Conservation (phyloP, 1,140 invertebrate genomes). For the Asobara japonica region DNA sequence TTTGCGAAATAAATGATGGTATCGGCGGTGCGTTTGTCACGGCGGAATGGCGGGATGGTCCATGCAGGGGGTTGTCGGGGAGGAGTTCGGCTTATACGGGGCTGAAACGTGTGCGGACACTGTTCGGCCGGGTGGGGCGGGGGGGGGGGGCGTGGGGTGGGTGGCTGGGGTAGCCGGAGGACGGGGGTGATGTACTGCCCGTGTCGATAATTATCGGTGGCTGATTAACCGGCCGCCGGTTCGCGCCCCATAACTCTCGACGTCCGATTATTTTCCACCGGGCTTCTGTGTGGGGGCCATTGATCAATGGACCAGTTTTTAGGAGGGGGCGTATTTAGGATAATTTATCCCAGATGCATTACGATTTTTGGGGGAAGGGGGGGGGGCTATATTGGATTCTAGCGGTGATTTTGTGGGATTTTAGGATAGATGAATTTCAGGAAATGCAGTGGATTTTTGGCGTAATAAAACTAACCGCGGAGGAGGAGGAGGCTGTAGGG, state of each 20-base stretch:
- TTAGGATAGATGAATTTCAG: too few species aligned
- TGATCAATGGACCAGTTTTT: not conserved
- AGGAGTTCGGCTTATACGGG: not conserved
- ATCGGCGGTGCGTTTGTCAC: slow-evolving; percentile 67
- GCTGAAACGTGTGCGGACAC: slow-evolving; percentile 9
- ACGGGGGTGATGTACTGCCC: slow-evolving; percentile 64
- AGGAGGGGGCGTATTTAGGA: not conserved
- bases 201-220: slow-evolving; percentile 68
- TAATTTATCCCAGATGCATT: not conserved
- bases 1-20: slow-evolving; percentile 68
- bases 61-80: slow-evolving; percentile 18
- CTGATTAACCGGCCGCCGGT: slow-evolving; percentile 67
- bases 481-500: too few species aligned
- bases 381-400: too few species aligned
- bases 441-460: too few species aligned
- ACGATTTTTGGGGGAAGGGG: not conserved
- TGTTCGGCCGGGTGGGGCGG: not conserved
- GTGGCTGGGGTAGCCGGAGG: slow-evolving; percentile 43
- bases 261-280: slow-evolving; percentile 66
- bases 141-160: not conserved
- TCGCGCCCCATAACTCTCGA: slow-evolving; percentile 67
- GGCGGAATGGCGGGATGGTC: slow-evolving; percentile 50
- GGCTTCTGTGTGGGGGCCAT: slow-evolving; percentile 38
- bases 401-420: too few species aligned
- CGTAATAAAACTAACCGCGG: too few species aligned